These are phyloP conservation scores for Chondrilla cf. caribensis DNA, from an alignment of 37 sponge, comb jelly and placozoan species.

Conservation along the genomic window DNA sequence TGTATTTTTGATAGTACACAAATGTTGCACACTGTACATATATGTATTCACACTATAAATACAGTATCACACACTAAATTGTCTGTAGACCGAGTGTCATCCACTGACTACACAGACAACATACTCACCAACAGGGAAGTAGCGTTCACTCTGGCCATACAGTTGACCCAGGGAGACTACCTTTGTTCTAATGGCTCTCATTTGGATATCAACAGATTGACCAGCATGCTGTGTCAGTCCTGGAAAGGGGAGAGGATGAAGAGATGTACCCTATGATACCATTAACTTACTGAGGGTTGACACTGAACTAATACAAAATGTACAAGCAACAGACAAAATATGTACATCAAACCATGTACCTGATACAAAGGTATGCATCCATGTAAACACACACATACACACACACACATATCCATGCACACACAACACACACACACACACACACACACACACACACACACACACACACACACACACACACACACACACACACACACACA, in stretches of 20 bases:
- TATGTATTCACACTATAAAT: not conserved
- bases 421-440: not conserved
- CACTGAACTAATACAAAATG: no score
- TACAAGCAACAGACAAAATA: not conserved
- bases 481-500: slow-evolving; percentile 15
- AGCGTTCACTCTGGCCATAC: slow-evolving; percentile 69
- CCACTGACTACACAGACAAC: no score
- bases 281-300: no score
- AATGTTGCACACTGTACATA: not conserved
- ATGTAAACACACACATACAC: not conserved
- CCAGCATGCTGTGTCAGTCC: not conserved
- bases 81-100: not conserved
- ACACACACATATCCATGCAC: not conserved
- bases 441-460: not conserved
- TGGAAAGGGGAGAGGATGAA: not conserved
- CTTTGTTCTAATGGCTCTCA: slow-evolving; percentile 41
- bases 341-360: not conserved
- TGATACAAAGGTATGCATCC: no score
- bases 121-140: slow-evolving; percentile 66
- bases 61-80: not conserved
- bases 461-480: slow-evolving; percentile 17
- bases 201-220: slow-evolving; percentile 12
- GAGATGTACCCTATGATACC: not conserved
- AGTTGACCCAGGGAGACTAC: slow-evolving; percentile 54
- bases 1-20: not conserved